Conservation (phyloP, 2,888 invertebrate species). For the Apodemia mormo region DNA sequence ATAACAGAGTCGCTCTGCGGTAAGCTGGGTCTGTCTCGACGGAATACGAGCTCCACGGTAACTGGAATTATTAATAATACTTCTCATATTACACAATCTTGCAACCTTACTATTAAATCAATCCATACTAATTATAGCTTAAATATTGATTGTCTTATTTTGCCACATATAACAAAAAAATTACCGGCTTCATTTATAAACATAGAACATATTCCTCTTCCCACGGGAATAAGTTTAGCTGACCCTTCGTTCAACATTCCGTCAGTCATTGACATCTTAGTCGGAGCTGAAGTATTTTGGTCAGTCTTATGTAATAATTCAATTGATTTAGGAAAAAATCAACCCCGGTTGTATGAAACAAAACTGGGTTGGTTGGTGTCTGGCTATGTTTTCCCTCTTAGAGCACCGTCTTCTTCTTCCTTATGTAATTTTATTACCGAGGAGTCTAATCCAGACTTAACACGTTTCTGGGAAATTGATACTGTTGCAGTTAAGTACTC, state of each 20-base stretch:
- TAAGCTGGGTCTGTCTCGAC: constrained; percentile 1
- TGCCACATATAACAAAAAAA: constrained; percentile 27
- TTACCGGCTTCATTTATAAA: constrained; percentile 22
- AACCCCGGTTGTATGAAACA: neutral
- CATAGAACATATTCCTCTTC: constrained; percentile 20
- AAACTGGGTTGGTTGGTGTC: constrained; percentile 2
- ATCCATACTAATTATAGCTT: neutral
- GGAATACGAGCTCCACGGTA: neutral
- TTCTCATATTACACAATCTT: constrained; percentile 9
- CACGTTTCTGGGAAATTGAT: constrained; percentile 19
- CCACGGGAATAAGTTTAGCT: constrained; percentile 28
- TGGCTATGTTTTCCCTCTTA: neutral
- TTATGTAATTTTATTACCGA: neutral
- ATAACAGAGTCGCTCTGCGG: constrained; percentile 13
- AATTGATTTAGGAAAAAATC: constrained; percentile 19
- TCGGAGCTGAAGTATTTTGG: constrained; percentile 32
- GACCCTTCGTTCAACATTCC: constrained; percentile 27
- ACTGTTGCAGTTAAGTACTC: constrained; percentile 11
- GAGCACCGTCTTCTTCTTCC: neutral
- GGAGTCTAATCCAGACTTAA: neutral
- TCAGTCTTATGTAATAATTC: constrained; percentile 23
- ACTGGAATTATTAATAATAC: neutral
- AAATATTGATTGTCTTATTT: constrained; percentile 22
- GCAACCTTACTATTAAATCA: constrained; percentile 4
- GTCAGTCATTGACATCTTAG: constrained; percentile 25